phyloP scores from a whole-genome alignment of 2,888 invertebrate species.

The Melieria crassipennis region DNA sequence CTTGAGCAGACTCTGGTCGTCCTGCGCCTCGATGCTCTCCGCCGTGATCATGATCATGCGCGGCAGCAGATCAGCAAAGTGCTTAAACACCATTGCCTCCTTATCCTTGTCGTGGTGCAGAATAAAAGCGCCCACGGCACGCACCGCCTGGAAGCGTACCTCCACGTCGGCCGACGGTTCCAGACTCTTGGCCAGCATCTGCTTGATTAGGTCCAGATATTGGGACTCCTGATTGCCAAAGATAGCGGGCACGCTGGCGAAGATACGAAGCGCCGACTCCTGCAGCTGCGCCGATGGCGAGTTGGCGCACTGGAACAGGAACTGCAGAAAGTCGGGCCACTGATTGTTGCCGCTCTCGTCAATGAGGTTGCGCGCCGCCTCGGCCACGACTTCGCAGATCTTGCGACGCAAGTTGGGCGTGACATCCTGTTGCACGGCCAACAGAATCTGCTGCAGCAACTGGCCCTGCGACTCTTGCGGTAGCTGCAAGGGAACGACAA shows the following conservation, averaged over 20 bases:
- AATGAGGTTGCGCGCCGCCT: constrained; percentile 91
- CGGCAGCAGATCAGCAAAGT: constrained; percentile 86
- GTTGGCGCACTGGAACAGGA: constrained; percentile 93
- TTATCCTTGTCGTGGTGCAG: constrained; percentile 85
- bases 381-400: constrained; percentile 96
- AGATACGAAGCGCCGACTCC: constrained; percentile 94
- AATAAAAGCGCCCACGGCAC: constrained; percentile 88
- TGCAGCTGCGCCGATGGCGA: constrained; percentile 84
- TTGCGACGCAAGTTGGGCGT: constrained; percentile 83
- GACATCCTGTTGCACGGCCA: constrained; percentile 86
- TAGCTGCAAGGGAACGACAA: constrained; percentile 66
- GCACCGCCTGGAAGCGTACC: constrained; percentile 83
- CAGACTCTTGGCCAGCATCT: constrained; percentile 89
- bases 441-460: constrained; percentile 86
- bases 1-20: constrained; percentile 92
- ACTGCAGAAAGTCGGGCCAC: constrained; percentile 96
- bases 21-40: constrained; percentile 83
- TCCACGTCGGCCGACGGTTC: constrained; percentile 77
- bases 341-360: constrained; percentile 96
- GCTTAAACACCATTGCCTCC: constrained; percentile 88
- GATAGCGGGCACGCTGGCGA: constrained; percentile 95
- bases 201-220: constrained; percentile 92
- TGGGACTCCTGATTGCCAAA: constrained; percentile 95
- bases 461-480: constrained; percentile 84
- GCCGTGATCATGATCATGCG: constrained; percentile 78